Base-by-base conservation (phyloP, 2,888 invertebrate species). In the Thereva unica region DNA sequence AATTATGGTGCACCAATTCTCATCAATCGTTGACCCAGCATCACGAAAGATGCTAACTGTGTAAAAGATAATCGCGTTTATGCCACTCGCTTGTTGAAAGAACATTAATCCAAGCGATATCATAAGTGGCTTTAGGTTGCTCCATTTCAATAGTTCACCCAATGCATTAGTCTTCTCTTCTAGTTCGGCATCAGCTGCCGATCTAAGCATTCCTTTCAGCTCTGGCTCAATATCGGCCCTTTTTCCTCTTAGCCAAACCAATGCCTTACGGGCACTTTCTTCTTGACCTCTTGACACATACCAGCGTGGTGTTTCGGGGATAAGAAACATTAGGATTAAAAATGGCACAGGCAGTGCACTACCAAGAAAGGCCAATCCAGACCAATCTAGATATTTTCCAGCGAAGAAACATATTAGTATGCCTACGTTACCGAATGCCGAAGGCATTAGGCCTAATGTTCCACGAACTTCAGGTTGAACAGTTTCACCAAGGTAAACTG, bases 61-160 rank as follows among this genome's bases (percentile, higher is more conserved):
- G 77, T 96, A 97, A 80, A 97, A 97, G 76, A 97, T 94, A 50
- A 97, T 91, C 7, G 95, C 96, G 79, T 97, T 97, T 72, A 97
- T 97, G 53, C 97, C 97, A 75, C 91, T 92, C 73, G 95, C 82
- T 79, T 97, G 97, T 83, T 97, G 97, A 83, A 97, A 95, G 73
- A 95, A 87, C 96, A 97, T 97, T 63, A 97, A 84, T 0, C 93
- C 91, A 38, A 96, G 81, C 0, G 92, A 89, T 71, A 97, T 92
- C 2, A 89, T 78, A 47, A 97, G 80, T 0, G 96, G 93, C 73
- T 89, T 90, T 57, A 89, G 77, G 75, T 95, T 89, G 72, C 85
- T 86, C 44, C 83, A 85, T 68, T 77, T 82, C 73, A 91, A 85
- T 9, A 95, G 81, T 75, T 93, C 91, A 61, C 84, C 75, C 64